Evolutionary conservation across 2,797 vertebrate species (phyloP), one percentile per base, ranked within the genome.

Genomic region (Melanotaenia parkinsoni): DNA sequence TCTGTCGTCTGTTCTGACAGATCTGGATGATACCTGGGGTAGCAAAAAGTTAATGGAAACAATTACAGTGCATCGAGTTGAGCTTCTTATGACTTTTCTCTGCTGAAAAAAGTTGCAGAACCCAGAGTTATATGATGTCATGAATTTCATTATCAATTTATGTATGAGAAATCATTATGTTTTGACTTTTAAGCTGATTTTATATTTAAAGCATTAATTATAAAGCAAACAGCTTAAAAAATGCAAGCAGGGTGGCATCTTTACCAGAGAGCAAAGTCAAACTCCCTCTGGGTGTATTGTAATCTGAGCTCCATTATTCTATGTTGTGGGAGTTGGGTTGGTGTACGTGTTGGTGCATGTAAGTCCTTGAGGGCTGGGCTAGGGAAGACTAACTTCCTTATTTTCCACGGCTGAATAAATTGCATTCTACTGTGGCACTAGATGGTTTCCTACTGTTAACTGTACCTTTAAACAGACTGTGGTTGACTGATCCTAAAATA

Each of bases 21-120:
- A 33, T 65, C 32, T 68, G 20, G 9, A 16, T 50, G 13, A 20
- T 30, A 40, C 56, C 12, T 64, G 8, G 22, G 4, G 3, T 40
- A 59, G 38, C 5, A 76, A 60, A n/a, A 13, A 61, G 24, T 9
- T 56, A 33, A 37, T 1, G 12, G 3, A 68, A 61, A 62, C 63
- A 0, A 38, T 59, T 16, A 37, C 18, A 56, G 37, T 37, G 20
- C 43, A 47, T 20, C 14, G 9, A 43, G n/a, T 54, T 45, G 12
- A 58, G 57, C 7, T 10, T 57, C 20, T 66, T 10, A 32, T 0
- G 58, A n/a, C 10, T n/a, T 70, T 26, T 18, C 45, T 43, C 13
- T 6, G n/a, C 8, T 59, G 0, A 64, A 35, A 26, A 51, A 26
- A 45, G 0, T 8, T 40, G 13, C 24, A 67, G 51, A 30, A 51